Percentiles rank a stretch among this genome's conserved stretches.
These are phyloP conservation scores for Clarias macrocephalus DNA, from an alignment of 2,113 vertebrate species.

Conservation along the genomic window DNA sequence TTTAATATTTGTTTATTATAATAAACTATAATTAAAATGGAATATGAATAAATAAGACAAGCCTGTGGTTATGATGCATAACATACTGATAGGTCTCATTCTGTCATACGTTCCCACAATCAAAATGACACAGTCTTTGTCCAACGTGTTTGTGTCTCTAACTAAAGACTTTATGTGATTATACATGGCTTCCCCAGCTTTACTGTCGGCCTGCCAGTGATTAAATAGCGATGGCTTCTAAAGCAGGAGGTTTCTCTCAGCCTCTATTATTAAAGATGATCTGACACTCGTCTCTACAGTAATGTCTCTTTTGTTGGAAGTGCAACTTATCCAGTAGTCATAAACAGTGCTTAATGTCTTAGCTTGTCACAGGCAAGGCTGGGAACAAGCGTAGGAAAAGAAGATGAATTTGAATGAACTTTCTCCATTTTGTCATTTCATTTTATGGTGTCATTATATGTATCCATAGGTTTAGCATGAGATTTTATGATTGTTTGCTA, in stretches of 20 bases:
- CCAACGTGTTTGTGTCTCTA: slow-evolving; percentile 22
- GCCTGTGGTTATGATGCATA: neutral
- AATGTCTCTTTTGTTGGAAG: slow-evolving; percentile 24
- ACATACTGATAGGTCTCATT: neutral
- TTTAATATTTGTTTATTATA: neutral
- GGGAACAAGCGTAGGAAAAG: neutral
- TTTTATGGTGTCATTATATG: neutral
- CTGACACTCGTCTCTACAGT: neutral
- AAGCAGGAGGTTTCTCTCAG: neutral
- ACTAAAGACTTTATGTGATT: slow-evolving; percentile 19
- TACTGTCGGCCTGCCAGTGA: neutral
- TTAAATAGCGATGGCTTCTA: slow-evolving; percentile 16
- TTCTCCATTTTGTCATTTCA: neutral
- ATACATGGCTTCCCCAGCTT: neutral
- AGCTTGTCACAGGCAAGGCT: neutral
- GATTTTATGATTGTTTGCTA: neutral
- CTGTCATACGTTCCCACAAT: slow-evolving; percentile 33
- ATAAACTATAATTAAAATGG: neutral
- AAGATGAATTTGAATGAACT: neutral
- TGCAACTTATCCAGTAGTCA: neutral
- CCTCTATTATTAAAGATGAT: slow-evolving; percentile 29
- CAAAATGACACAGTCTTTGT: slow-evolving; percentile 3
- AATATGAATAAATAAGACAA: neutral
- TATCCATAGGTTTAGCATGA: neutral
- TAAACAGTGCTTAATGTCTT: slow-evolving; percentile 28